These are phyloP conservation scores for Microcebus jonahi DNA, from an alignment of 2,113 vertebrate genomes.

Conservation along the genomic window DNA sequence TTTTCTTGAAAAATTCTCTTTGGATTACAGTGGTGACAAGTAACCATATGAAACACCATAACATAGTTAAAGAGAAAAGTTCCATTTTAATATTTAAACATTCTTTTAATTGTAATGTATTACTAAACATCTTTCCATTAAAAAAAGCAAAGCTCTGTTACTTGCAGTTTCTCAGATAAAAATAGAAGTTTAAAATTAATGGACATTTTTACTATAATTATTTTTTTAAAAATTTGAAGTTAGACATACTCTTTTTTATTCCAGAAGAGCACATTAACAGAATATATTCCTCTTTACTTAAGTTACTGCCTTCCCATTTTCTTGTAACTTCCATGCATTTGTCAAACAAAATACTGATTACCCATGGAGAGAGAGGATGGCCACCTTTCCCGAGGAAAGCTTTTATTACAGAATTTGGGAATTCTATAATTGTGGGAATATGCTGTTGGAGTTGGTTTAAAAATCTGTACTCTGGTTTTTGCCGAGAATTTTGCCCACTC, in stretches of 20 bases:
- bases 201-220: conserved; percentile 73
- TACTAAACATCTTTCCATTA: conserved; percentile 69
- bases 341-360: neutral
- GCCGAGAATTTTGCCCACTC: neutral
- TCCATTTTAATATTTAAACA: conserved; percentile 45
- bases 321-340: neutral
- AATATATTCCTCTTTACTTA: neutral
- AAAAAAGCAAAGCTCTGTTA: conserved; percentile 48
- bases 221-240: neutral
- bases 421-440: neutral
- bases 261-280: conserved; percentile 70
- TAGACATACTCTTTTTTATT: neutral
- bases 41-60: neutral
- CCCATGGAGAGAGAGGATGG: neutral
- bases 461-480: neutral
- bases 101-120: conserved; percentile 45
- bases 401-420: neutral
- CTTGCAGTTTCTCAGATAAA: conserved; percentile 65
- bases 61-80: conserved; percentile 51
- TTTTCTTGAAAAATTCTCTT: conserved; percentile 50
- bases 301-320: neutral
- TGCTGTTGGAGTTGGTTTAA: neutral
- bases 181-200: conserved; percentile 73
- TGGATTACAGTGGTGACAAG: conserved; percentile 27
- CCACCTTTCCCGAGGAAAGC: neutral